These are phyloP conservation scores for Omphaloscelis lunosa DNA, from an alignment of 2,888 invertebrate genomes.

Conservation along the genomic window DNA sequence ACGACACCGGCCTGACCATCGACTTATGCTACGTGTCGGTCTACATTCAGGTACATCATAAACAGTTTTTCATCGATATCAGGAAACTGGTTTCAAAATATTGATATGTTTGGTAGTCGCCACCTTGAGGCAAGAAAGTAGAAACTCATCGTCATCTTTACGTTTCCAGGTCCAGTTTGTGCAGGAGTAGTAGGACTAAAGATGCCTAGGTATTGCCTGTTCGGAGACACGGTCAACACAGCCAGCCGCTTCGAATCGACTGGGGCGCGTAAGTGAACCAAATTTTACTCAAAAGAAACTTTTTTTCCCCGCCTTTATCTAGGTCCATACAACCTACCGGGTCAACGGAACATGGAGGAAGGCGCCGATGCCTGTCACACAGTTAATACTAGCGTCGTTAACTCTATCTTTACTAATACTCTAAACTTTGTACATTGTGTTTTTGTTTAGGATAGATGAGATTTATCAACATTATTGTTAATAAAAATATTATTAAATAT, in stretches of 20 bases:
- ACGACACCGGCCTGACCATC: constrained; percentile 96
- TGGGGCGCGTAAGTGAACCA: constrained; percentile 92
- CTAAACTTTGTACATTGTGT: no score
- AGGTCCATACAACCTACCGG: background rate
- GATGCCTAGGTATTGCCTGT: constrained; percentile 98
- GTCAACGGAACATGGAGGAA: background rate
- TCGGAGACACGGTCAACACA: constrained; percentile 98
- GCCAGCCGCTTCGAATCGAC: constrained; percentile 97
- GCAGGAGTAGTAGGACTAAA: constrained; percentile 98
- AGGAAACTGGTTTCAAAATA: background rate
- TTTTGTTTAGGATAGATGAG: no score
- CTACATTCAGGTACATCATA: constrained; percentile 94
- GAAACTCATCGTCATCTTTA: background rate
- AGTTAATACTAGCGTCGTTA: no score
- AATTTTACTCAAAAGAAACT: no score
- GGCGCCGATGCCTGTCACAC: no score
- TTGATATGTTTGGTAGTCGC: background rate
- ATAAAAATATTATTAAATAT: no score
- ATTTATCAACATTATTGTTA: no score
- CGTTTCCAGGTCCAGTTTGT: constrained; percentile 94
- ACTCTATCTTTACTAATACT: no score
- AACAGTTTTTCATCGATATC: background rate
- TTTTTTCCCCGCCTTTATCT: background rate
- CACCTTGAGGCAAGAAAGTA: background rate
- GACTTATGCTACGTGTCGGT: constrained; percentile 96